phyloP scores from a whole-genome alignment of 2,113 vertebrate species.

The Euleptes europaea region DNA sequence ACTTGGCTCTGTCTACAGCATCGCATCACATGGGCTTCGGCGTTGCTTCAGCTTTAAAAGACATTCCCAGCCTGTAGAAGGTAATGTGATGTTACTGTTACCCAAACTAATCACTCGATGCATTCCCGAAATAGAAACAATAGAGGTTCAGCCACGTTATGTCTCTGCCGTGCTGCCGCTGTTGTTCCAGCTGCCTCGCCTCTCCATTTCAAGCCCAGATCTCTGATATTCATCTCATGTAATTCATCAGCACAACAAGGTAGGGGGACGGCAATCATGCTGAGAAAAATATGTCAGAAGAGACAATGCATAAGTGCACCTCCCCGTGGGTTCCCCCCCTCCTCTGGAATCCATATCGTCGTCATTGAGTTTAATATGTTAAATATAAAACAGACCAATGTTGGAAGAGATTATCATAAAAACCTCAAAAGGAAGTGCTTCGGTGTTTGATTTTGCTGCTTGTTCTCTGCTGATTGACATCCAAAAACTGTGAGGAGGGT shows the following conservation, averaged over 20 bases:
- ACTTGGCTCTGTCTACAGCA: slow-evolving; percentile 86
- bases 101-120: slow-evolving; percentile 84
- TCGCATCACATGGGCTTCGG: slow-evolving; percentile 83
- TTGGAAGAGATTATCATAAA: slow-evolving; percentile 59
- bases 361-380: slow-evolving; percentile 50
- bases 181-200: slow-evolving; percentile 72
- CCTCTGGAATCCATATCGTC: slow-evolving; percentile 37
- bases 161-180: slow-evolving; percentile 69
- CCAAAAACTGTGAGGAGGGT: slow-evolving; percentile 57
- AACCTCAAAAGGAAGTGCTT: slow-evolving; percentile 66
- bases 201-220: slow-evolving; percentile 75
- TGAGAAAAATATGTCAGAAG: slow-evolving; percentile 71
- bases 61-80: slow-evolving; percentile 84
- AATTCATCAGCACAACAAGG: slow-evolving; percentile 76
- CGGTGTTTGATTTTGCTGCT: slow-evolving; percentile 69
- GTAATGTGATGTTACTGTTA: slow-evolving; percentile 83
- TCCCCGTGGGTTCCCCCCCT: slow-evolving; percentile 44
- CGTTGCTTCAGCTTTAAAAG: slow-evolving; percentile 81
- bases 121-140: slow-evolving; percentile 84
- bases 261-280: slow-evolving; percentile 64
- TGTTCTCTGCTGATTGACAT: slow-evolving; percentile 73
- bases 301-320: slow-evolving; percentile 65
- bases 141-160: slow-evolving; percentile 76
- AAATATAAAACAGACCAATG: slow-evolving; percentile 62
- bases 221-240: slow-evolving; percentile 72